These are phyloP conservation scores for Chironomus riparius DNA, from an alignment of 2,888 invertebrate species.

Conservation along the genomic window DNA sequence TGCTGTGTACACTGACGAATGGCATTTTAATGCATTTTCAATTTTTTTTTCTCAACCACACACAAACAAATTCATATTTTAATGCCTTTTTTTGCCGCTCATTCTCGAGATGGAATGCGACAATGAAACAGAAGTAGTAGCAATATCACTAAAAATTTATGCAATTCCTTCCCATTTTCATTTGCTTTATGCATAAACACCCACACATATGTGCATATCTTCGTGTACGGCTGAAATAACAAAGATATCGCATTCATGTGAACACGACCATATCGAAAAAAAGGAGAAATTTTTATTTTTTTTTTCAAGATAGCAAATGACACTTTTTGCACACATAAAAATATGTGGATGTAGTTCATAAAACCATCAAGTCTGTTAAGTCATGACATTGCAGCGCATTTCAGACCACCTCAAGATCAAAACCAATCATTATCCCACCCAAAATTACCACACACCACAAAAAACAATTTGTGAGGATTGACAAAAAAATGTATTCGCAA, in stretches of 20 bases:
- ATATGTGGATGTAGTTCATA: too few species aligned
- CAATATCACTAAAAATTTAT: too few species aligned
- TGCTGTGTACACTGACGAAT: not conserved
- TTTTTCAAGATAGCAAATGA: not conserved
- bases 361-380: too few species aligned
- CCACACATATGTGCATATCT: not conserved
- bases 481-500: too few species aligned
- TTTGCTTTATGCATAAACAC: not conserved
- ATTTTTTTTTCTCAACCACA: not conserved
- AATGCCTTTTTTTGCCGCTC: not conserved
- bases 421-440: too few species aligned
- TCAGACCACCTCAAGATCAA: too few species aligned
- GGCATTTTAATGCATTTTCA: conserved; percentile 19
- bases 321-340: not conserved
- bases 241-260: not conserved
- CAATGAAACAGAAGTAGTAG: not conserved
- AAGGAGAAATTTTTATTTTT: not conserved
- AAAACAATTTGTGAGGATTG: too few species aligned
- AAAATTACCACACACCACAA: too few species aligned
- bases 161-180: too few species aligned
- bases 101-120: not conserved
- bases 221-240: not conserved
- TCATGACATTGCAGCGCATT: too few species aligned
- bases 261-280: not conserved
- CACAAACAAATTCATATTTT: not conserved